Evolutionary conservation across 2,113 vertebrate species (phyloP), one percentile per base, ranked within the genome.

Genomic region (Myanophis thanlyinensis): DNA sequence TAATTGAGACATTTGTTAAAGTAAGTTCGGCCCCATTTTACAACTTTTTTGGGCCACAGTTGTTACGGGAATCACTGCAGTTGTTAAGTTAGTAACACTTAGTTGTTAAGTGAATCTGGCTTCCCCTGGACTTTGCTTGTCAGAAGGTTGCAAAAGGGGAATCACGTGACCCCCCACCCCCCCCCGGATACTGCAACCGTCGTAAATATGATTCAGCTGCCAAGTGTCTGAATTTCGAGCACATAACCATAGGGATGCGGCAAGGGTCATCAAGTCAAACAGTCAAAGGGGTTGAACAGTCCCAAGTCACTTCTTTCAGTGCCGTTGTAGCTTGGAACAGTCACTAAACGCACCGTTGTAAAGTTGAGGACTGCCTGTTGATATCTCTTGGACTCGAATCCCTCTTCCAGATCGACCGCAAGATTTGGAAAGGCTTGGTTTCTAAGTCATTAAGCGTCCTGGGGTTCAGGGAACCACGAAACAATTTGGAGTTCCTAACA

Each of bases 101-200:
- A n/a, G 27, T n/a, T 67, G 30, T 15, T 4, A 62, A 62, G 4
- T 62, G 59, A n/a, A 67, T n/a, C 11, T 67, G 30, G 30, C 30
- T 67, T n/a, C 27, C 12, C 11, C 12, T n/a, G 5, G 59, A n/a
- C 4, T 67, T 30, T 13, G 4, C 11, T n/a, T n/a, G 59, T 67
- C 30, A 15, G 30, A n/a, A 67, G 30, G 4, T 13, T 0, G 1
- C 59, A n/a, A 15, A 15, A n/a, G 4, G 0, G 9, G 11, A n/a
- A n/a, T 62, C 12, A n/a, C 4, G 1, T 56, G 54, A 56, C 54
- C 23, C 54, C 25, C 3, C n/a, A n/a, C n/a, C n/a, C n/a, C n/a
- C n/a, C n/a, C n/a, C n/a, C n/a, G 54, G 54, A 27, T 6, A 27
- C 27, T 62, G 8, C 1, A 3, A 12, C 56, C 10, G 1, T n/a